Base-by-base conservation (phyloP, 2,888 invertebrate species). In the Phasia obesa region DNA sequence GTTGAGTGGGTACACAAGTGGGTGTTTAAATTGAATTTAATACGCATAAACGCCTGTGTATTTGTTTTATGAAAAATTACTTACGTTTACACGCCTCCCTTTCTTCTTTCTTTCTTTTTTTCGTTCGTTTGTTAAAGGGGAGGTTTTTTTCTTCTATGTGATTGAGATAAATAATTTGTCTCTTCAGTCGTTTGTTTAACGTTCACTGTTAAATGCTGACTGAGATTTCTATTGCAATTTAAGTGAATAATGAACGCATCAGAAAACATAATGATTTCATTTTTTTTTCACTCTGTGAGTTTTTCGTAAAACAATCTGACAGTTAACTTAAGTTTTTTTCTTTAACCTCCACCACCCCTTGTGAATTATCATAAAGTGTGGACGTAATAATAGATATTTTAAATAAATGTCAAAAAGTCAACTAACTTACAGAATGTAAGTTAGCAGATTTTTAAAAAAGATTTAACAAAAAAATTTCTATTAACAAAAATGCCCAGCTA, bases 241-340 rank as follows among this genome's bases (percentile, higher is more conserved):
- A 89, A 89, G 87, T 88, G 88, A 89, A 90, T 89, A 89, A 89
- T 88, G 87, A 89, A 88, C 89, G 88, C 90, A 89, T 90, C 90
- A 89, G 87, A 86, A 88, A 88, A 87, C 89, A 88, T 83, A 83
- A 88, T 87, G 89, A 88, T 87, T 81, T 60, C 79, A 80, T 85
- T 81, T 85, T 75, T 60, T 53, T 2, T n/a, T 51, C 86, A 86
- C 25, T 47, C n/a, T 65, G 13, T 35, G n/a, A n/a, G 2, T 35
- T 47, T 25, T 55, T 71, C 80, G 23, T 47, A 51, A 77, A 64
- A 51, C 67, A 74, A 71, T 81, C 74, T 85, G 85, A 85, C 85
- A 86, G 86, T 84, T 85, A 80, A 85, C 85, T 80, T 86, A 84
- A 84, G 85, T 75, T 70, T 19, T 47, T 11, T 35, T 3, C 17